Evolutionary conservation across 37 sponge, comb jelly and placozoan genomes (phyloP), one percentile per base, ranked within the genome.

Genomic region (Cladorhizidae sp.): DNA sequence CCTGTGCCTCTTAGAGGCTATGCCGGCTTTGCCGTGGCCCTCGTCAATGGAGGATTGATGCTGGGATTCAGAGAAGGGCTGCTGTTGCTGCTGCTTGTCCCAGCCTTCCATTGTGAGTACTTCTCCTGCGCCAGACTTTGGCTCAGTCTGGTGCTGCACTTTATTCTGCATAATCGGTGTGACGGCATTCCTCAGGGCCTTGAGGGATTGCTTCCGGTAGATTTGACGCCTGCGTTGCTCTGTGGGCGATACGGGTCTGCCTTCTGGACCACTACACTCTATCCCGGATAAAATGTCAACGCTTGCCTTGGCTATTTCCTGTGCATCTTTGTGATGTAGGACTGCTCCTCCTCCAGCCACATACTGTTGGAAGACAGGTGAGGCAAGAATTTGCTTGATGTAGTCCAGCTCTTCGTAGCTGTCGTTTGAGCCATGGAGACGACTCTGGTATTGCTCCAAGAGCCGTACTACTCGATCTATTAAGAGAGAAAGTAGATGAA

Each of bases 381-480:
- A 90, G 49, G 52, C 78, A 2, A 94, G 67, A 57, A 90, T 83
- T 56, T 90, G 83, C 12, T 68, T 74, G 37, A 94, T 40, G 67
- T 87, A 94, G 57, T 86, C 87, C 15, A 94, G 74, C 29, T 94
- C 94, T 71, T 90, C 91, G 32, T 80, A 64, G 74, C 80, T 56
- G n/a, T 40, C 83, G 7, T 43, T 65, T 26, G 90, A 84, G 0
- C 87, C 87, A 40, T 84, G 81, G 7, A 94, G 88, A 39, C 88
- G 76, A 38, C 77, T 40, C 32, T 76, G 81, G 52, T 89, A 89
- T 41, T 87, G 87, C 25, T 83, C 85, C n/a, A 94, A 42, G 21
- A 93, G 76, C 11, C 41, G 65, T 1, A 79, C 25, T 21, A 88
- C 61, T 22, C 86, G 41, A 31, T 82, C 90, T 50, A 65, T 31